Percentiles rank a stretch among this genome's conserved stretches.
phyloP scores from a whole-genome alignment of 2,113 vertebrate genomes.

The pig (Sus scrofa) region DNA sequence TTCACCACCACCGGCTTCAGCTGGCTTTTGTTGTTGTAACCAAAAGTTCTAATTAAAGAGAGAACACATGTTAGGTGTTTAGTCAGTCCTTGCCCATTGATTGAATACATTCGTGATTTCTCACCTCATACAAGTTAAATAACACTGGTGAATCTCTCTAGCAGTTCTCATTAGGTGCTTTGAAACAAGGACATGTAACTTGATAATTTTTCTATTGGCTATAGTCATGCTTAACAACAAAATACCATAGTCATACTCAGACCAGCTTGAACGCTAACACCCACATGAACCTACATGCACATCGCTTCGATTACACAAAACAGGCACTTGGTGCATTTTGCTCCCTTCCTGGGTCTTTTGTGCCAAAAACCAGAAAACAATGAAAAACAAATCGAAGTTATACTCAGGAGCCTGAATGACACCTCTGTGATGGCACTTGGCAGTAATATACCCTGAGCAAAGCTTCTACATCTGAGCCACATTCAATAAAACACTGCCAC shows the following conservation, averaged over 20 bases:
- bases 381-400: neutral
- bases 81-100: neutral
- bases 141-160: neutral
- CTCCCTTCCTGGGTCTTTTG: neutral
- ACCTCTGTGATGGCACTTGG: neutral
- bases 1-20: neutral
- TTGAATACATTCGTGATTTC: constrained; percentile 8
- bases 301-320: neutral
- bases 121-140: neutral
- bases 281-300: neutral
- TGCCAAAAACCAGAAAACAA: neutral
- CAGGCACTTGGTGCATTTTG: neutral
- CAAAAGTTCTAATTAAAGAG: neutral
- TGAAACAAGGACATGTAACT: constrained; percentile 28
- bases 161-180: neutral
- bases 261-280: neutral
- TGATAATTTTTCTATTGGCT: neutral
- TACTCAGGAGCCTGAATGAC: neutral
- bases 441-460: neutral
- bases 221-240: neutral
- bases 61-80: neutral
- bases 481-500: neutral
- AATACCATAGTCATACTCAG: neutral
- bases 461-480: neutral
- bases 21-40: neutral